Percentiles rank a stretch among this genome's conserved stretches.
These are phyloP conservation scores for Sesamia inferens DNA, from an alignment of 2,888 invertebrate genomes.

Conservation along the genomic window DNA sequence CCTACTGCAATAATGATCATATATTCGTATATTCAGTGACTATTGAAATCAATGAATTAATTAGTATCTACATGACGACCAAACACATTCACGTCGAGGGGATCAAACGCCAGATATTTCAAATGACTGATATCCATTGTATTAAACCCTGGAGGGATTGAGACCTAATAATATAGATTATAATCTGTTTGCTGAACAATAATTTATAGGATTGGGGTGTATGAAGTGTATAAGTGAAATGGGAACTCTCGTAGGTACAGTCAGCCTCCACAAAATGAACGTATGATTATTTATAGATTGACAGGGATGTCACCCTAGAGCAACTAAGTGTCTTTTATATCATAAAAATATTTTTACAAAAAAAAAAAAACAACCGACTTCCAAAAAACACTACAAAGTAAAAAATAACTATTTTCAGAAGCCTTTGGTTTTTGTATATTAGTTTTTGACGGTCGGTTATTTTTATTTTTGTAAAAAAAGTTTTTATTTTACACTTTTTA, in stretches of 20 bases:
- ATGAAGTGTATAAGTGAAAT: background rate
- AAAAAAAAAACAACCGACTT: too few relatives aligned
- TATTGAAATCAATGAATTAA: constrained; percentile 17
- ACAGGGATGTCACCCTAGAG: background rate
- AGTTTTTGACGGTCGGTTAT: too few relatives aligned
- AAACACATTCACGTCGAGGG: constrained; percentile 17
- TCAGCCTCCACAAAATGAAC: background rate
- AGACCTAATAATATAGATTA: constrained; percentile 20
- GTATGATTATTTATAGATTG: background rate
- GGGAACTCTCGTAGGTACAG: background rate
- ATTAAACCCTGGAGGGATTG: constrained; percentile 24
- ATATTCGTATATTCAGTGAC: background rate
- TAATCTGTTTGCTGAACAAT: constrained; percentile 21
- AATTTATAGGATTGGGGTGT: background rate
- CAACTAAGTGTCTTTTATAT: too few relatives aligned
- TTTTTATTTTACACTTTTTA: too few relatives aligned
- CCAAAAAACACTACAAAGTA: too few relatives aligned
- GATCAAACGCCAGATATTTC: constrained; percentile 26
- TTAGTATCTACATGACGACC: constrained; percentile 12
- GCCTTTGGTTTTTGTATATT: too few relatives aligned
- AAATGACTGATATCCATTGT: constrained; percentile 36
- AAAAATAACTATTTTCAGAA: too few relatives aligned
- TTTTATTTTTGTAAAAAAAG: too few relatives aligned
- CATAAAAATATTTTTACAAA: too few relatives aligned
- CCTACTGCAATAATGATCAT: background rate